Evolutionary conservation across 2,888 invertebrate species (phyloP).

Genomic region (Heliconius sara): DNA sequence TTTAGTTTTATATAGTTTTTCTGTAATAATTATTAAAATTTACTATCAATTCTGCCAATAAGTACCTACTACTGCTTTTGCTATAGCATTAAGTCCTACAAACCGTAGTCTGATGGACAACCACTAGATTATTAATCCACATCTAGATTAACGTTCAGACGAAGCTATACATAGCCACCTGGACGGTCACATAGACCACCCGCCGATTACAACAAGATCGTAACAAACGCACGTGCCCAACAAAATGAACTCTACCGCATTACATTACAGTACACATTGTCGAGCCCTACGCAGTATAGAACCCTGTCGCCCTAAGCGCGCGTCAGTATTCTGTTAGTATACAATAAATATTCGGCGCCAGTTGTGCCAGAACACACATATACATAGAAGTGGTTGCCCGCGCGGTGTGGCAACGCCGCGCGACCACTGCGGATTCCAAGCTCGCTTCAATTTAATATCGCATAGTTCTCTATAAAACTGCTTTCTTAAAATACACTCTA

Average conservation of each 20-base stretch:
- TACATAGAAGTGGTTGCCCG: conserved; percentile 77
- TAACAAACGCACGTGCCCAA: conserved; percentile 48
- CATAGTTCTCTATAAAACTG: conserved; percentile 59
- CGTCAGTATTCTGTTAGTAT: conserved; percentile 82
- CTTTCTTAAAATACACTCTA: conserved; percentile 52
- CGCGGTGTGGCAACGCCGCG: conserved; percentile 80
- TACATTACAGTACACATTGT: conserved; percentile 59
- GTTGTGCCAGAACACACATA: conserved; percentile 82
- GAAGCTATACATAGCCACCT: conserved; percentile 82
- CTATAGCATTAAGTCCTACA: no score
- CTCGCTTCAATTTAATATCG: conserved; percentile 68
- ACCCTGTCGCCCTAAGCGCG: conserved; percentile 75
- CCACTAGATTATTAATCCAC: conserved; percentile 52
- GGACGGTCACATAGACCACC: conserved; percentile 82
- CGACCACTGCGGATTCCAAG: conserved; percentile 74
- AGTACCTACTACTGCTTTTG: background rate
- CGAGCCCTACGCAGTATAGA: conserved; percentile 58
- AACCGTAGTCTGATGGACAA: conserved; percentile 35
- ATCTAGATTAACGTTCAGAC: conserved; percentile 69
- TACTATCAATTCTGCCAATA: background rate
- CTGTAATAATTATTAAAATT: background rate
- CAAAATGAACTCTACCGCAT: conserved; percentile 62
- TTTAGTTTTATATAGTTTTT: background rate
- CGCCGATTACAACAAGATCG: conserved; percentile 60
- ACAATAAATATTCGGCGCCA: conserved; percentile 85